Conservation (phyloP, 2,797 vertebrate species). For the Acanthis flammea region DNA sequence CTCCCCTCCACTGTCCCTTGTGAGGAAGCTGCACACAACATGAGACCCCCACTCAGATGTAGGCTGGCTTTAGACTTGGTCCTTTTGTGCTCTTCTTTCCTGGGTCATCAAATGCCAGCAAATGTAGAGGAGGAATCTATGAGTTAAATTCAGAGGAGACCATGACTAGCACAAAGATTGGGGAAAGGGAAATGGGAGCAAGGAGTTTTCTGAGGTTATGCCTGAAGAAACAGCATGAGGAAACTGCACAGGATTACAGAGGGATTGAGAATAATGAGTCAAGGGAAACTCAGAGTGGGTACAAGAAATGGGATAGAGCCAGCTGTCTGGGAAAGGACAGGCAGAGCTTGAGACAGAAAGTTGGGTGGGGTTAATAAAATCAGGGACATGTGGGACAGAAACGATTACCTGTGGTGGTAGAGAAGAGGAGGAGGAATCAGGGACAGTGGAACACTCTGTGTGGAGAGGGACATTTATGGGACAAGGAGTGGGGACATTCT, state of each 20-base stretch:
- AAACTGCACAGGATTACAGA: neutral
- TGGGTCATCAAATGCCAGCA: neutral
- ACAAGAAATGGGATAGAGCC: fast-evolving
- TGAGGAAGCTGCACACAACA: neutral
- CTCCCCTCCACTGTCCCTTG: neutral
- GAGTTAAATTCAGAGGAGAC: neutral
- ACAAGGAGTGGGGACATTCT: neutral
- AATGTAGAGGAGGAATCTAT: neutral
- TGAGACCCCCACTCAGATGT: neutral
- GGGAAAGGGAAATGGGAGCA: neutral
- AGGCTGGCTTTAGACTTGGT: neutral
- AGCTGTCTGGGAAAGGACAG: neutral
- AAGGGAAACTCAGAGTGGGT: neutral
- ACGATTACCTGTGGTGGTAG: neutral
- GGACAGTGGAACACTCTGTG: neutral
- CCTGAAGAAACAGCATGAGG: fast-evolving
- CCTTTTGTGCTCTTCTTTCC: neutral
- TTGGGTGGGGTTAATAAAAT: neutral
- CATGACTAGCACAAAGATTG: neutral
- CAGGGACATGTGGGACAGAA: neutral
- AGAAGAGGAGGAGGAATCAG: neutral
- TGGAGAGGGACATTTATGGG: neutral
- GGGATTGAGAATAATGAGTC: neutral
- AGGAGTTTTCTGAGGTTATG: neutral
- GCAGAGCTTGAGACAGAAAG: neutral